These are phyloP conservation scores for Odontothrips loti DNA, from an alignment of 2,888 invertebrate genomes.

Conservation along the genomic window DNA sequence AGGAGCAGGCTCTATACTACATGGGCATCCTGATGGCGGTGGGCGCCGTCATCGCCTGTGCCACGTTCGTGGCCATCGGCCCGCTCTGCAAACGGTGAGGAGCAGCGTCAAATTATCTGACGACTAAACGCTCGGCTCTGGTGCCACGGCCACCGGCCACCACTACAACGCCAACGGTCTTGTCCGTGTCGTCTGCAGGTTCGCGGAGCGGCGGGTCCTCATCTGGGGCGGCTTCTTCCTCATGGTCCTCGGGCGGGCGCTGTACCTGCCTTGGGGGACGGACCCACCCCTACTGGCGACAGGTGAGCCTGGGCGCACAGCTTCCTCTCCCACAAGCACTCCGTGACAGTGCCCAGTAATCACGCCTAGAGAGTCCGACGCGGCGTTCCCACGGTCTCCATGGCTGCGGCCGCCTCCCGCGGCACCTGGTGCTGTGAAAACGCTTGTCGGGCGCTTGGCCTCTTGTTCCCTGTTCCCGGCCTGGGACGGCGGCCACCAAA, in stretches of 20 bases:
- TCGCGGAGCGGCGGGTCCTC: conserved; percentile 72
- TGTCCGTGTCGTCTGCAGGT: conserved; percentile 44
- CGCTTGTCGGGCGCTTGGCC: conserved; percentile 1
- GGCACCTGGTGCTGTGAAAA: background rate
- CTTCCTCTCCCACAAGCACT: background rate
- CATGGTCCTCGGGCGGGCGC: conserved; percentile 67
- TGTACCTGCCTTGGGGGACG: conserved; percentile 74
- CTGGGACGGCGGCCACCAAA: too few species aligned
- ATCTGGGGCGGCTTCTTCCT: conserved; percentile 79
- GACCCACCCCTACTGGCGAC: conserved; percentile 60
- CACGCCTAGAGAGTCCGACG: too few species aligned
- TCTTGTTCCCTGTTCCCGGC: too few species aligned
- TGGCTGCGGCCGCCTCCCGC: too few species aligned
- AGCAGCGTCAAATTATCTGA: too few species aligned
- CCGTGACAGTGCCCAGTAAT: background rate
- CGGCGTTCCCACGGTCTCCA: background rate
- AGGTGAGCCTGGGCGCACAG: background rate
- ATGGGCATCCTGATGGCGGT: conserved; percentile 79
- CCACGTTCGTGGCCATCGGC: conserved; percentile 66
- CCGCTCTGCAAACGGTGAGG: conserved; percentile 60
- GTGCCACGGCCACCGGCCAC: too few species aligned
- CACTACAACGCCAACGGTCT: background rate
- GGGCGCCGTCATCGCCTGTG: conserved; percentile 71
- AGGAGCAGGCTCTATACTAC: conserved; percentile 68
- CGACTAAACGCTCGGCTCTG: too few species aligned